Evolutionary conservation across 2,113 vertebrate species (phyloP).

Genomic region (Dicrurus megarhynchus): DNA sequence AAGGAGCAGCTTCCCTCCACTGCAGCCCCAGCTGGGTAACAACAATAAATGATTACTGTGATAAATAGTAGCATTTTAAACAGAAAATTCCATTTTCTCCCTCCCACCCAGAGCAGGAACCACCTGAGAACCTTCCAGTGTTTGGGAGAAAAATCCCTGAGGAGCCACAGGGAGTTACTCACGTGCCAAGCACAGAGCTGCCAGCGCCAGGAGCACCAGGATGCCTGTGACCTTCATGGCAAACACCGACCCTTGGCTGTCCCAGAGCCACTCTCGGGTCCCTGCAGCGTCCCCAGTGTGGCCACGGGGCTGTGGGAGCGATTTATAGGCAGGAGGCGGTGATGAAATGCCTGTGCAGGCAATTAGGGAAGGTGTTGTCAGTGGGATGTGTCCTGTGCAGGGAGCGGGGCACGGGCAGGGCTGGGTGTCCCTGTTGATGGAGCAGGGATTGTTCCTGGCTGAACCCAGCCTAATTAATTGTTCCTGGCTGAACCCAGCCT

Average conservation of each 20-base stretch:
- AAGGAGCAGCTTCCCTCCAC: neutral
- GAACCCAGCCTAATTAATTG: neutral
- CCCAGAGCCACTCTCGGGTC: neutral
- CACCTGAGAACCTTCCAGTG: neutral
- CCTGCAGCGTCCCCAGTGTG: fast-evolving
- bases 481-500: neutral
- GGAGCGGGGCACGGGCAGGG: neutral
- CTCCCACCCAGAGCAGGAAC: neutral
- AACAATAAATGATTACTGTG: fast-evolving
- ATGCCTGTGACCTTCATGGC: neutral
- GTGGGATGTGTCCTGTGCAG: neutral
- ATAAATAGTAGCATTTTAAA: fast-evolving
- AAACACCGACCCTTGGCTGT: fast-evolving
- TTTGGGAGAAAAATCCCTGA: fast-evolving
- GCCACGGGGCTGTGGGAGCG: fast-evolving
- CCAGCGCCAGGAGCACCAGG: neutral
- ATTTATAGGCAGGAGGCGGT: neutral
- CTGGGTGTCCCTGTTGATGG: neutral
- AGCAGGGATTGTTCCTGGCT: neutral
- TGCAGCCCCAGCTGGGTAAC: neutral
- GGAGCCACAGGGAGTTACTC: neutral
- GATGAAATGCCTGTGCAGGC: neutral
- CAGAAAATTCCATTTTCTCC: neutral
- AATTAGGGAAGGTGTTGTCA: fast-evolving
- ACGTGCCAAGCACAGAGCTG: slow-evolving; percentile 27